Evolutionary conservation across 2,888 invertebrate species (phyloP), one percentile per base, ranked within the genome.

Genomic region (Frankliniella fusca): DNA sequence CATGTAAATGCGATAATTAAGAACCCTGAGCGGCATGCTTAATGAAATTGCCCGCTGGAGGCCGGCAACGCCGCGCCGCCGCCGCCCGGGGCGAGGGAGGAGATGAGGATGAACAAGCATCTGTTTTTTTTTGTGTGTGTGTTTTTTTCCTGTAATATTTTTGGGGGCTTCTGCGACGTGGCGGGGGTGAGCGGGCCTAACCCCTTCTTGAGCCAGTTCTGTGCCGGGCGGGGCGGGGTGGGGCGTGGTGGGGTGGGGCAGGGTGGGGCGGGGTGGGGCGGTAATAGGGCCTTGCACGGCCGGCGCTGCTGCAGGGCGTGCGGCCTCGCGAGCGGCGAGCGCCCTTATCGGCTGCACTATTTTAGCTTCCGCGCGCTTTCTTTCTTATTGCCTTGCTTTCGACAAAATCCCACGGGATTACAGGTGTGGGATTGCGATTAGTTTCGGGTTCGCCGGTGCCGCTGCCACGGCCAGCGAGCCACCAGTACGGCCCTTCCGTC

Each of bases 361-460:
- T 15, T 20, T 5, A 20, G 18, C 54, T 54, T 15, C 54, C 15
- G 54, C 18, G 18, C 54, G 54, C 18, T 20, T 20, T 20, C 18
- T 54, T 54, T 54, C 54, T 54, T 54, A 20, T 20, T 15, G 18
- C 54, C 54, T 54, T 20, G 54, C 54, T 54, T 54, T 54, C 54
- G 54, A 54, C 54, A 54, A 54, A 54, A 15, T 15, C 20, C 15
- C 54, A 9, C 15, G 15, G 54, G 5, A 20, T 15, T 15, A 54
- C 54, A 54, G 54, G 54, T 54, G 54, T 54, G 54, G 54, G 54
- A 54, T 54, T 54, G 54, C 54, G 54, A 54, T 54, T 54, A 54
- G 54, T 54, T 54, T 54, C 54, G 54, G 38, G 38, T 38, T 38
- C 38, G 38, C 38, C 38, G 38, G 38, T 38, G 38, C 38, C 38